A percentile compares a stretch with the other conserved stretches of the same genome.
These are phyloP conservation scores for Serinus canaria DNA, from an alignment of 2,113 vertebrate genomes.

Conservation along the genomic window DNA sequence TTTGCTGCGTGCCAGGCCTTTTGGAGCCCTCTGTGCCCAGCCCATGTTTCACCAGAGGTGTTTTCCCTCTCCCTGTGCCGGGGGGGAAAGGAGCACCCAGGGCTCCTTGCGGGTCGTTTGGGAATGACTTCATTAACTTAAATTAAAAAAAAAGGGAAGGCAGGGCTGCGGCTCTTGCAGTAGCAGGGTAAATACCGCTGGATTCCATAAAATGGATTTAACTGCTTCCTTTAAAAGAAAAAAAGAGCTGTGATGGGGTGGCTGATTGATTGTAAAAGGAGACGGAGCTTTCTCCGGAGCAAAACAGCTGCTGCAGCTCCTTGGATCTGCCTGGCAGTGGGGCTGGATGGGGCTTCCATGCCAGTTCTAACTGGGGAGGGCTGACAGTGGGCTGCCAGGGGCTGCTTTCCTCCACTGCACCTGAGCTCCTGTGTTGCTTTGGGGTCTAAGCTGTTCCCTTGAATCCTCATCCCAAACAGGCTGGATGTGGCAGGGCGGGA, in stretches of 20 bases:
- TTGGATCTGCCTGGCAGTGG: not conserved
- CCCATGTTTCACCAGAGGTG: rapidly evolving
- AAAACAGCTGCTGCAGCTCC: conserved; percentile 6
- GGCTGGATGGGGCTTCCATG: not conserved
- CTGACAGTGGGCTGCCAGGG: rapidly evolving
- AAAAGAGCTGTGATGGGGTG: conserved; percentile 30
- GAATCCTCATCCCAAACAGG: rapidly evolving
- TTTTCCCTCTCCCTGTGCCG: not conserved
- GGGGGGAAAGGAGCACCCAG: not conserved
- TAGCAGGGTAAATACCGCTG: conserved; percentile 62
- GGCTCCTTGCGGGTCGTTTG: not conserved
- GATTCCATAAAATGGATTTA: conserved; percentile 68
- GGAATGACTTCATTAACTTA: conserved; percentile 41
- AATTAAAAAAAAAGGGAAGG: not conserved
- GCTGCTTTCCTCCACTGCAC: not conserved
- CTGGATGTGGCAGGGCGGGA: rapidly evolving
- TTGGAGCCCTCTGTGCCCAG: rapidly evolving
- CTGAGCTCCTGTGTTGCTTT: rapidly evolving
- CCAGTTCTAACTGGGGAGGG: rapidly evolving
- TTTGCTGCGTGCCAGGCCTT: not conserved
- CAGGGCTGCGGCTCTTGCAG: conserved; percentile 41
- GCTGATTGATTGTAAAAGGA: conserved; percentile 60
- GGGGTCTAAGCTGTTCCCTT: not conserved
- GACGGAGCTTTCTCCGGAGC: not conserved
- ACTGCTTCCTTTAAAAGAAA: conserved; percentile 57